These are phyloP conservation scores for Icerya purchasi DNA, from an alignment of 2,888 invertebrate genomes.

Conservation along the genomic window DNA sequence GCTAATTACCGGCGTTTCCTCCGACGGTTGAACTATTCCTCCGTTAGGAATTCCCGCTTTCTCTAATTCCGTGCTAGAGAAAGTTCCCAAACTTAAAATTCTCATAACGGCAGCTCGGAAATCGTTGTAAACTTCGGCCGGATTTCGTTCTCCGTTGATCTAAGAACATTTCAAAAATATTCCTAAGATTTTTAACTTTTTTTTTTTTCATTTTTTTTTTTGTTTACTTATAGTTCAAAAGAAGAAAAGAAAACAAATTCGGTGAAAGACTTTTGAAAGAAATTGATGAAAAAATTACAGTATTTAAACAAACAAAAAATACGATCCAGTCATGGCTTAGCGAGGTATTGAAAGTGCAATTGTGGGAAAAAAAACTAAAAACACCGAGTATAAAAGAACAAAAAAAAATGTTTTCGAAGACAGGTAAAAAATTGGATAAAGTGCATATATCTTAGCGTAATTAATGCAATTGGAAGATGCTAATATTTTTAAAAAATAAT, in stretches of 20 bases:
- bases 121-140: constrained; percentile 66
- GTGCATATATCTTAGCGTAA: no score
- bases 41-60: constrained; percentile 17
- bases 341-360: no score
- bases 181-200: not conserved
- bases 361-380: no score
- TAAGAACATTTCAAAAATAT: constrained; percentile 28
- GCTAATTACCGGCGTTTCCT: not conserved
- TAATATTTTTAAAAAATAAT: no score
- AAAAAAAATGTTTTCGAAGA: no score
- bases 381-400: no score
- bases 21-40: not conserved
- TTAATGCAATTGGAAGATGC: no score
- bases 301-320: no score
- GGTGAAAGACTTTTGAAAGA: not conserved
- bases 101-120: constrained; percentile 56
- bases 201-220: no score
- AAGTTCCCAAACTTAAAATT: constrained; percentile 37
- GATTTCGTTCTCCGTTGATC: constrained; percentile 74
- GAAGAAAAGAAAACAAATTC: not conserved
- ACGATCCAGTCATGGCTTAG: no score
- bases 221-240: not conserved
- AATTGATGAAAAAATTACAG: no score
- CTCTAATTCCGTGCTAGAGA: constrained; percentile 12
- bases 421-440: no score